Evolutionary conservation across 2,113 vertebrate species (phyloP).

Genomic region (Rhinolophus sinicus): DNA sequence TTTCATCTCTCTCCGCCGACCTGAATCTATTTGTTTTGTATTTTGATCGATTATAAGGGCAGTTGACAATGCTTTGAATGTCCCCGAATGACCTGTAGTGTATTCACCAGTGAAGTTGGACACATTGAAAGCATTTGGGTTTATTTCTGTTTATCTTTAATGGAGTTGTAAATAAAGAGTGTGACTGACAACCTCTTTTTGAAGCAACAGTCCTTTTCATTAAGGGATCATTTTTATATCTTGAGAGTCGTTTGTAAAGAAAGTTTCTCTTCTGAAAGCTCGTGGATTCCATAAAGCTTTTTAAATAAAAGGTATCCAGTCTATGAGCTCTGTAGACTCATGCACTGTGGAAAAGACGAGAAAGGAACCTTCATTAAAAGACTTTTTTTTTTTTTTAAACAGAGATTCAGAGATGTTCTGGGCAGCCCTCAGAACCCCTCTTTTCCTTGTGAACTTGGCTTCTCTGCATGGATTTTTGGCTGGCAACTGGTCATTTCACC

Average conservation of each 20-base stretch:
- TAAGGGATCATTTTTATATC: background rate
- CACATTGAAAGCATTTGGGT: background rate
- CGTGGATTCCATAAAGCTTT: background rate
- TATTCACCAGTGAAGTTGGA: background rate
- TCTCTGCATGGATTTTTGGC: background rate
- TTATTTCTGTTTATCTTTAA: slow-evolving; percentile 1
- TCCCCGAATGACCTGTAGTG: background rate
- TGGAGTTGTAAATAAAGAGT: background rate
- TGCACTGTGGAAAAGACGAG: background rate
- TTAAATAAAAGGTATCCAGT: background rate
- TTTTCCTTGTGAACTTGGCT: background rate
- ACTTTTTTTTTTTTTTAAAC: background rate
- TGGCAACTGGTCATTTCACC: background rate
- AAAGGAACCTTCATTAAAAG: background rate
- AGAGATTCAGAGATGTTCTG: background rate
- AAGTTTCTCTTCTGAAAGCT: background rate
- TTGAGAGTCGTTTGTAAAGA: background rate
- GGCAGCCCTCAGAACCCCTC: background rate
- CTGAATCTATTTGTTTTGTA: background rate
- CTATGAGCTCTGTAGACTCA: background rate
- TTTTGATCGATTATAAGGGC: background rate
- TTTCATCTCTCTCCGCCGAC: background rate
- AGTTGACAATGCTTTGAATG: background rate
- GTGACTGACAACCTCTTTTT: background rate
- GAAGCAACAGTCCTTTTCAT: background rate